Evolutionary conservation across 2,797 vertebrate species (phyloP), one percentile per base, ranked within the genome.

Genomic region (Chaunax sp.): DNA sequence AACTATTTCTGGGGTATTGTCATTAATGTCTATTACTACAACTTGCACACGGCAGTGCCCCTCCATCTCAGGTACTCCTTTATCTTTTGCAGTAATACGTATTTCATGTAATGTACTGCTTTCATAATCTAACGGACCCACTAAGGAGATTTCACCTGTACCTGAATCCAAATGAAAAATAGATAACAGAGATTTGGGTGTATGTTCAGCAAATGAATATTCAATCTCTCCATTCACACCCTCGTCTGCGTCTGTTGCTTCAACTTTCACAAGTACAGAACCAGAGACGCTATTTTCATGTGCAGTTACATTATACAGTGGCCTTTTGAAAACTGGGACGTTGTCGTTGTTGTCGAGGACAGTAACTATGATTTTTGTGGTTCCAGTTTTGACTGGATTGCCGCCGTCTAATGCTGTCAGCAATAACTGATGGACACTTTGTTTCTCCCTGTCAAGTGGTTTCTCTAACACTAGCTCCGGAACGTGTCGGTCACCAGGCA

Each of bases 121-220:
- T 71, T 95, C 94, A 69, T 89, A 94, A 44, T 95, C 91, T 56
- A 94, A 59, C 0, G 64, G 28, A 0, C 82, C 85, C 20, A 69
- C 85, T 6, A 91, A 52, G 47, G 23, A 84, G 14, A 95, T 74
- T 68, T 87, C 81, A 20, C 89, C 89, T 2, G 84, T 85, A 43
- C 79, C 6, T 0, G 64, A n/a, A 41, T 90, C 75, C 26, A 95
- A 79, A 22, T 56, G 61, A 18, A 91, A 92, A 0, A 76, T 0
- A 23, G 82, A 62, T 8, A 78, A 50, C 0, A 89, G 56, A 23
- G n/a, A 59, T 2, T 79, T 73, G 5, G 89, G 76, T 1, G 89
- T 40, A 15, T 16, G 13, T 4, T 86, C 3, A 75, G 69, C 87
- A 57, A 92, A 89, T 3, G 77, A 81, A 33, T 81, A 91, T 51